phyloP scores from a whole-genome alignment of 1,140 invertebrate species.

The Ladona fulva region DNA sequence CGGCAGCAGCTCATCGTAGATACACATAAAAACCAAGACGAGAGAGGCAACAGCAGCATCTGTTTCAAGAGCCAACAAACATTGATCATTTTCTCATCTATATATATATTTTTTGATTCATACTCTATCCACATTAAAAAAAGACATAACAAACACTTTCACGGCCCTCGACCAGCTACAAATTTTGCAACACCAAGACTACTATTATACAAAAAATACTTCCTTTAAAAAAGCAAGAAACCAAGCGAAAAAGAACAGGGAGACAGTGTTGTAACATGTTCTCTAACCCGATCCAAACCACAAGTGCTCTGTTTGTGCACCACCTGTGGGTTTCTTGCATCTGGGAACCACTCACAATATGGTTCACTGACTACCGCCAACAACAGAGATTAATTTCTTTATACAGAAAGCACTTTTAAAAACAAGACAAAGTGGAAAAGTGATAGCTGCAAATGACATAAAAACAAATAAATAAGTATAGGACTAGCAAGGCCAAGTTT shows the following conservation, averaged over 20 bases:
- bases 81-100: slow-evolving; percentile 1
- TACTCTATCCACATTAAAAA: slow-evolving; percentile 7
- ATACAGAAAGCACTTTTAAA: neutral
- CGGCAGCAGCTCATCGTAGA: neutral
- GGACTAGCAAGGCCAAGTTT: neutral
- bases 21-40: neutral
- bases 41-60: slow-evolving; percentile 7
- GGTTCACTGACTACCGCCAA: neutral
- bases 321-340: neutral
- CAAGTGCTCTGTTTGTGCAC: neutral
- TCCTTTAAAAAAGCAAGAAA: neutral
- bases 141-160: neutral
- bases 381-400: neutral
- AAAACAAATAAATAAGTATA: neutral
- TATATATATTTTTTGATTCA: neutral
- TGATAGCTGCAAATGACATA: slow-evolving; percentile 5
- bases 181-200: neutral
- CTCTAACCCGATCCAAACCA: neutral
- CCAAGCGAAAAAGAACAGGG: neutral
- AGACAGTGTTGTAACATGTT: neutral
- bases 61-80: neutral
- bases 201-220: neutral
- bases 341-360: neutral
- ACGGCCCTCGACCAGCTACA: neutral
- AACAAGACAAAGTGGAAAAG: neutral